Base-by-base conservation (phyloP, 2,888 invertebrate species). In the Ectemnius lituratus region DNA sequence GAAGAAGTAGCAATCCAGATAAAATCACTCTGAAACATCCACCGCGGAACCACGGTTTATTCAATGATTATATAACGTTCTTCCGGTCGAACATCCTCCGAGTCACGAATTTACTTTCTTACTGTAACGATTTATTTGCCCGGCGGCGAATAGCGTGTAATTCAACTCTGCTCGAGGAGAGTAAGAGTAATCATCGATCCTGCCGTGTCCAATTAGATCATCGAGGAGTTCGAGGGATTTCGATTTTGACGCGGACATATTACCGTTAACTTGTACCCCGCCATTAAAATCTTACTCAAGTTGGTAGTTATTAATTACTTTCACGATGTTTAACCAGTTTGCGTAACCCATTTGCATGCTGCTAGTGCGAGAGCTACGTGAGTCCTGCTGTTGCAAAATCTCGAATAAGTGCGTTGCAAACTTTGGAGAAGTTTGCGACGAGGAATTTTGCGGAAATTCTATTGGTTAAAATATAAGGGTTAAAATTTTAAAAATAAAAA, bases 31-130 rank as follows among this genome's bases (percentile, higher is more conserved):
- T 20, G 2, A 1, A 20, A 20, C 1, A 20, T 20, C 20, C 20
- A 20, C 2, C 20, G 20, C 1, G 1, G 20, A 20, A 20, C 58
- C 57, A n/a, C 23, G 2, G 49, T 62, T 64, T 56, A 27, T 67
- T 57, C 57, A 59, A 68, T 65, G 64, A 6, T 52, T 52, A 52
- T 23, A 45, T 57, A 67, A 67, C 45, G 0, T 13, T 52, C 52
- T 52, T 52, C 52, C 52, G 52, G 52, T 16, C 16, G 52, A 4
- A 47, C 4, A 52, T 52, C 52, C 4, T 52, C 52, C 52, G n/a
- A 46, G 62, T n/a, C 28, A 28, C 49, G 62, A 45, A 61, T 18
- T 23, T 47, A 49, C 61, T 72, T 72, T 72, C 67, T 8, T 63
- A 11, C 37, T 6, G 4, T 46, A n/a, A 27, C 0, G 52, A 16